Percentiles rank a stretch among this genome's conserved stretches.
Evolutionary conservation across 1,140 invertebrate species (phyloP).

Genomic region (Palaemon carinicauda): DNA sequence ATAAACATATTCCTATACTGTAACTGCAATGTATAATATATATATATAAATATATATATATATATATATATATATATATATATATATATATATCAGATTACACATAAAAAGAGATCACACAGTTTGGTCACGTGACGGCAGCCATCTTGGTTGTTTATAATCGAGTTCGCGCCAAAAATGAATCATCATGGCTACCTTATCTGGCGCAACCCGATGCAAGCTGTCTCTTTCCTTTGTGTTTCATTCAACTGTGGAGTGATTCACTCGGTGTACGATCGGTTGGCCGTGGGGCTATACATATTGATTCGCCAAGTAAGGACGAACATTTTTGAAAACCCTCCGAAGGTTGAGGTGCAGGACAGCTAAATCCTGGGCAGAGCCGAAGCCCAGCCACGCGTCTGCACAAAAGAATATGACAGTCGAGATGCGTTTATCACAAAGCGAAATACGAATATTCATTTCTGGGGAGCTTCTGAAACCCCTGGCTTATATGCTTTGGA

Average conservation of each 20-base stretch:
- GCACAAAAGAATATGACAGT: conserved; percentile 59
- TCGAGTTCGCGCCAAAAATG: conserved; percentile 57
- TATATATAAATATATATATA: background rate
- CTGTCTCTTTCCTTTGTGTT: conserved; percentile 48
- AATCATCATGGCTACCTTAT: conserved; percentile 55
- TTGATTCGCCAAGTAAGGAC: conserved; percentile 37
- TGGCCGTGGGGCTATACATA: conserved; percentile 46
- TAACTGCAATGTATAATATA: background rate
- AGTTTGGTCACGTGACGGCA: conserved; percentile 19
- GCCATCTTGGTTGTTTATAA: conserved; percentile 58
- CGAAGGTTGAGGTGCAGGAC: conserved; percentile 41
- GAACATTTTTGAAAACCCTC: conserved; percentile 49
- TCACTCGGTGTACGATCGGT: conserved; percentile 37
- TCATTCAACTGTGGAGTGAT: conserved; percentile 51
- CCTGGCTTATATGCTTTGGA: conserved; percentile 59
- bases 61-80: background rate
- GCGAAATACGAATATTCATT: conserved; percentile 59
- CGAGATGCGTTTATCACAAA: conserved; percentile 59
- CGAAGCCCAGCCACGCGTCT: conserved; percentile 57
- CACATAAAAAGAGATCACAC: background rate
- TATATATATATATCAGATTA: background rate
- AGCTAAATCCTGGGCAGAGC: conserved; percentile 52
- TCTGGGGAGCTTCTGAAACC: conserved; percentile 58
- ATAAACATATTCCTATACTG: background rate
- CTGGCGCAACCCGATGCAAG: conserved; percentile 42